A percentile compares a stretch with the other conserved stretches of the same genome.
These are phyloP conservation scores for Xenops minutus DNA, from an alignment of 2,797 vertebrate species.

Conservation along the genomic window DNA sequence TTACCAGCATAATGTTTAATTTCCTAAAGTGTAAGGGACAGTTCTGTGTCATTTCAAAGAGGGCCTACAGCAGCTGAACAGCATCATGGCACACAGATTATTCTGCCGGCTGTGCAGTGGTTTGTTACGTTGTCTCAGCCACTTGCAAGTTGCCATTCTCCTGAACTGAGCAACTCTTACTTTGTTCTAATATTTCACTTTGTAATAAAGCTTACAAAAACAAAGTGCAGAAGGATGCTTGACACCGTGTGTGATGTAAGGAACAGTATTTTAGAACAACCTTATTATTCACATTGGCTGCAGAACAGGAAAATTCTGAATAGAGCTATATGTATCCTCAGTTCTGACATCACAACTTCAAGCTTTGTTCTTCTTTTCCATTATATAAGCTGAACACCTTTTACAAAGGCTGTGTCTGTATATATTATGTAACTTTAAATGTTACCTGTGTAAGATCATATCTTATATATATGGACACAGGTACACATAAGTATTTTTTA, in stretches of 20 bases:
- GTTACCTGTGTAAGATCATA: conserved; percentile 66
- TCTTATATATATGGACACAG: conserved; percentile 60
- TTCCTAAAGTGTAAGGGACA: background rate
- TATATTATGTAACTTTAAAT: conserved; percentile 62
- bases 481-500: conserved; percentile 58
- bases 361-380: conserved; percentile 64
- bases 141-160: background rate
- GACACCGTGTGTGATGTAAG: background rate
- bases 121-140: background rate
- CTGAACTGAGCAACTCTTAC: background rate
- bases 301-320: conserved; percentile 1
- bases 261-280: background rate
- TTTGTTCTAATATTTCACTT: background rate
- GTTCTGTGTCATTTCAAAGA: background rate
- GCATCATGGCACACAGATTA: background rate
- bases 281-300: background rate
- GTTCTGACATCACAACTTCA: conserved; percentile 30
- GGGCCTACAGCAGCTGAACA: background rate
- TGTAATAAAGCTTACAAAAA: background rate
- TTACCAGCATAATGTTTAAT: background rate
- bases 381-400: conserved; percentile 59
- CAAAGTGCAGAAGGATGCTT: background rate
- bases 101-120: background rate
- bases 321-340: background rate
- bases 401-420: conserved; percentile 67